Evolutionary conservation across 1,140 invertebrate genomes (phyloP), one percentile per base, ranked within the genome.

Genomic region (Drosophila erecta): DNA sequence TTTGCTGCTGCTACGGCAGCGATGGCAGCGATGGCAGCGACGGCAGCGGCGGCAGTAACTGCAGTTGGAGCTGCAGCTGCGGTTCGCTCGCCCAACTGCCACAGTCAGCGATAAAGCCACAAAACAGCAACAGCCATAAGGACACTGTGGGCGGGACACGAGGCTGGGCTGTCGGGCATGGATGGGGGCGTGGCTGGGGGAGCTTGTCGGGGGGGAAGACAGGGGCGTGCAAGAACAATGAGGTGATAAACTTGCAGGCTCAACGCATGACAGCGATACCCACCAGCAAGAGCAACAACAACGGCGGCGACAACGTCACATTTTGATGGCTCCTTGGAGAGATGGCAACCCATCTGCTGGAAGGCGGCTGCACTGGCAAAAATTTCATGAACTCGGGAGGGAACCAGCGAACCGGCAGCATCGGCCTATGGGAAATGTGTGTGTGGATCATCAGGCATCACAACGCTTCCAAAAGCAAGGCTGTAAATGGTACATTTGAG

Each of bases 221-320:
- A 87, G 80, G 76, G 84, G 76, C 62, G 76, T 87, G 76, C 84
- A 87, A 83, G 86, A 87, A 89, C 83, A 89, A 87, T 87, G 83
- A 87, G 83, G 83, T 87, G 83, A 87, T 87, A 87, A 87, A 87
- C 79, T 87, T 87, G 83, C 84, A 87, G 83, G 84, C 83, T 87
- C 83, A 87, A 87, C 84, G 83, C 79, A 89, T 76, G 73, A 76
- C 74, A 76, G 69, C 74, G 73, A 76, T 76, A 76, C 62, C 55
- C 72, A 79, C 54, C 64, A 80, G 41, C 76, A 55, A 53, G 56
- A 60, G 24, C 61, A 57, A 33, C 61, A 44, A 40, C 60, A 66
- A 37, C 60, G 43, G 61, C 55, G 43, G 40, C 53, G 64, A 58
- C 72, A 47, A 65, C 72, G 51, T 78, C 73, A 70, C 76, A 83